Conservation (phyloP, 2,888 invertebrate genomes). For the Himalopsyche anomala region DNA sequence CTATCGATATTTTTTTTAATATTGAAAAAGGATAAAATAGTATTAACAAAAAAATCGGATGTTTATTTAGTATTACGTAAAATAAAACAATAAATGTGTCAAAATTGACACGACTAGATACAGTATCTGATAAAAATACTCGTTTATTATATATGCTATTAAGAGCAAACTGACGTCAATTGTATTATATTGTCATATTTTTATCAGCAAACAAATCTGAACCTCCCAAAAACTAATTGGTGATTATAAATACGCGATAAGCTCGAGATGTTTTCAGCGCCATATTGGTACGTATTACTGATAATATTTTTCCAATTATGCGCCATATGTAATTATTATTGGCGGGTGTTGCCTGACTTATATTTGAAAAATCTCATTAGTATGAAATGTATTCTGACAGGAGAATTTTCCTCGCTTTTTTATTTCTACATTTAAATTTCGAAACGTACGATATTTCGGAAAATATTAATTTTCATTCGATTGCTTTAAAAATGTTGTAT, state of each 20-base stretch:
- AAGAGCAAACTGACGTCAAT: conserved; percentile 7
- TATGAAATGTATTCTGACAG: no score
- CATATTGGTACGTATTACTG: background rate
- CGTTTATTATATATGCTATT: background rate
- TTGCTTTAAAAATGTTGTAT: no score
- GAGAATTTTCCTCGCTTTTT: no score
- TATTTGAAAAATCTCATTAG: no score
- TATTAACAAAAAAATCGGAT: no score
- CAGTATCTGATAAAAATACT: background rate
- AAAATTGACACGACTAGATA: background rate
- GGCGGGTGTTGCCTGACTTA: no score
- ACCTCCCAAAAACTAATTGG: conserved; percentile 17
- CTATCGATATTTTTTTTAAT: no score
- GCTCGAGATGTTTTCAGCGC: background rate
- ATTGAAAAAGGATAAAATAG: no score
- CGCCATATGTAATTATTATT: background rate
- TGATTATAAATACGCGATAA: conserved; percentile 6
- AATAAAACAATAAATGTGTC: background rate
- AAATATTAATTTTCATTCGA: no score
- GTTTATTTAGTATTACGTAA: no score
- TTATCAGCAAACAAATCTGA: conserved; percentile 6
- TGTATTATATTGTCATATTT: background rate
- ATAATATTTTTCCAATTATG: conserved; percentile 1
- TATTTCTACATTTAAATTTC: no score
- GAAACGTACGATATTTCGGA: no score